Percentiles rank a stretch among this genome's conserved stretches.
Evolutionary conservation across 2,797 vertebrate genomes (phyloP).

Genomic region (Artibeus lituratus): DNA sequence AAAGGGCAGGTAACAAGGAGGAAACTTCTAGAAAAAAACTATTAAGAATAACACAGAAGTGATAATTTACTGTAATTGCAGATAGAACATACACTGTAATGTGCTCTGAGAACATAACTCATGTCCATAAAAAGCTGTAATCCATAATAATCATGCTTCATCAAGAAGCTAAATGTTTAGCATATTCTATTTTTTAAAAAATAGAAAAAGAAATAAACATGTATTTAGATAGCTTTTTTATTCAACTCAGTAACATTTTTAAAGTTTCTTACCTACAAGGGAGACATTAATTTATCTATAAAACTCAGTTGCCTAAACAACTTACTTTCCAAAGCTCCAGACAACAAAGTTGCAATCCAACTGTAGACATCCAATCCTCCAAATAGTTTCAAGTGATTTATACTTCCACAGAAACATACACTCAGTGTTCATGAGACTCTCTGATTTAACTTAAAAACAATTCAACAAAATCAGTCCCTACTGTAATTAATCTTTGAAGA

Average conservation of each 20-base stretch:
- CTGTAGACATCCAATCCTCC: not conserved
- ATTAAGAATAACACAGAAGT: not conserved
- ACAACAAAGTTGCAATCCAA: not conserved
- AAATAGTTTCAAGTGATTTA: not conserved
- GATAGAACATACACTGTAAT: not conserved
- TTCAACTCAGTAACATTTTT: not conserved
- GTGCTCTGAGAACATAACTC: not conserved
- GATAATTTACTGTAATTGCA: not conserved
- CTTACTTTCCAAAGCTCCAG: not conserved
- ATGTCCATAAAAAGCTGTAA: not conserved
- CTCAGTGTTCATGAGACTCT: conserved; percentile 15
- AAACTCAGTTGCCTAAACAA: not conserved
- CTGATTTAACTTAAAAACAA: not conserved
- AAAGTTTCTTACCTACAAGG: not conserved
- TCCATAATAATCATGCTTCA: not conserved
- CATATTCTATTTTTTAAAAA: not conserved
- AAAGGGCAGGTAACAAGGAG: not conserved
- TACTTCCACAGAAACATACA: not conserved
- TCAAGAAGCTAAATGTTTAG: not conserved
- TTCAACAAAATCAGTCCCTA: not conserved
- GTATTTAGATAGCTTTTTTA: not conserved
- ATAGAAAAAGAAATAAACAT: not conserved
- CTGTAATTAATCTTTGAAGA: not conserved
- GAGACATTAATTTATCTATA: not conserved
- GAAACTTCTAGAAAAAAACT: not conserved